Evolutionary conservation across 2,888 invertebrate species (phyloP).

Genomic region (Ectropis crepuscularia): DNA sequence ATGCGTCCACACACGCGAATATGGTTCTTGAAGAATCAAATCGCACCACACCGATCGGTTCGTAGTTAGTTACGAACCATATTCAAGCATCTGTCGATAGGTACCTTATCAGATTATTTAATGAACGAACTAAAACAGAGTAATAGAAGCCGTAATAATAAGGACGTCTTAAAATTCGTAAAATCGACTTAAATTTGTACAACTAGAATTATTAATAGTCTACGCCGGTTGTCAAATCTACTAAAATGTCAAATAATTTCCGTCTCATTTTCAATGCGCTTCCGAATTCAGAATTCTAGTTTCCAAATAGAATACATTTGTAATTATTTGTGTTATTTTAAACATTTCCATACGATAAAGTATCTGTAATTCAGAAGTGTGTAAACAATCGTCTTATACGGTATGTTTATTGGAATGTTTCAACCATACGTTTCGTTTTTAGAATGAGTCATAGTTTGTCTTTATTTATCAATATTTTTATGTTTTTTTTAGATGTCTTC

Average conservation of each 20-base stretch:
- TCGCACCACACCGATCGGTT: too few species aligned
- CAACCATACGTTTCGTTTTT: conserved; percentile 59
- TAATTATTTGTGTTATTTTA: conserved; percentile 13
- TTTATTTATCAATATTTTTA: conserved; percentile 66
- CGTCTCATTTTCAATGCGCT: conserved; percentile 61
- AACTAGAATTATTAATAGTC: too few species aligned
- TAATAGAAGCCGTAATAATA: too few species aligned
- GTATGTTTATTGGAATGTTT: conserved; percentile 51
- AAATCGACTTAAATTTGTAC: too few species aligned
- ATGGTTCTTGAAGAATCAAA: too few species aligned
- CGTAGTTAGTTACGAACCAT: too few species aligned
- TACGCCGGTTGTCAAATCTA: too few species aligned
- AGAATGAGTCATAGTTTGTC: conserved; percentile 75
- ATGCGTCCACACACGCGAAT: too few species aligned
- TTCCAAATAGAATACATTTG: conserved; percentile 12
- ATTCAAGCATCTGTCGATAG: too few species aligned
- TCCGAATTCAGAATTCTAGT: conserved; percentile 44
- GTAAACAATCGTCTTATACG: conserved; percentile 38
- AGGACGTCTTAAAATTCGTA: too few species aligned
- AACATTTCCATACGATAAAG: conserved; percentile 7
- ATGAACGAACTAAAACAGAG: too few species aligned
- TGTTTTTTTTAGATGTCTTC: conserved; percentile 90
- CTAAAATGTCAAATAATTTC: conserved; percentile 13
- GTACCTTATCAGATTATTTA: too few species aligned
- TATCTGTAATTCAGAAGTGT: conserved; percentile 14